Percentiles rank a stretch among this genome's conserved stretches.
phyloP scores from a whole-genome alignment of 2,797 vertebrate species.

The Threskiornis aethiopicus region DNA sequence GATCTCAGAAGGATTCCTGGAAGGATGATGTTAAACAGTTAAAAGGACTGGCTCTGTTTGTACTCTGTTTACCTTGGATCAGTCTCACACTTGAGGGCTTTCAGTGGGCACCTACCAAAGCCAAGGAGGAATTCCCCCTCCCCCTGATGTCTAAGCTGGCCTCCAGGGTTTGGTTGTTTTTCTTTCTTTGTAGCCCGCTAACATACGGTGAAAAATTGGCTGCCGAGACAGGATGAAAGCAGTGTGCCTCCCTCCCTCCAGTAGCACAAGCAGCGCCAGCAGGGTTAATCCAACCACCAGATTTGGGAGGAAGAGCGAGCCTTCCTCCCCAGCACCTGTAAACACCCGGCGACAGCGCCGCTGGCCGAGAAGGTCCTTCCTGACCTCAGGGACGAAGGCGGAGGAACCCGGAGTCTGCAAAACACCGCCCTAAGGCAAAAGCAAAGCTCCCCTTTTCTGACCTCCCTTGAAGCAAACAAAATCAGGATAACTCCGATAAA shows the following conservation, averaged over 20 bases:
- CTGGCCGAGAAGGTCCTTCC: background rate
- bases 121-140: conserved; percentile 16
- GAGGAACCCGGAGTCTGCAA: background rate
- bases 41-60: background rate
- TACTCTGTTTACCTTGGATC: background rate
- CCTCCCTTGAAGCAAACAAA: background rate
- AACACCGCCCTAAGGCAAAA: background rate
- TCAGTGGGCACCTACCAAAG: background rate
- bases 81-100: background rate
- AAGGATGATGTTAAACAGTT: background rate
- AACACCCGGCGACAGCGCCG: fast-evolving
- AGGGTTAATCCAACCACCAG: background rate
- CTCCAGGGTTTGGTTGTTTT: background rate
- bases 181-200: background rate
- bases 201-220: background rate
- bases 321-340: background rate
- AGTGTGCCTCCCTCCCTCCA: background rate
- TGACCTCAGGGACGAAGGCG: background rate
- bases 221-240: fast-evolving
- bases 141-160: background rate
- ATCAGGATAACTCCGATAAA: background rate
- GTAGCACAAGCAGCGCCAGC: background rate
- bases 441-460: background rate
- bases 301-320: background rate
- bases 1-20: background rate